A percentile compares a stretch with the other conserved stretches of the same genome.
Conservation (phyloP, 2,113 vertebrate genomes). For the Sarotherodon lohbergeri region DNA sequence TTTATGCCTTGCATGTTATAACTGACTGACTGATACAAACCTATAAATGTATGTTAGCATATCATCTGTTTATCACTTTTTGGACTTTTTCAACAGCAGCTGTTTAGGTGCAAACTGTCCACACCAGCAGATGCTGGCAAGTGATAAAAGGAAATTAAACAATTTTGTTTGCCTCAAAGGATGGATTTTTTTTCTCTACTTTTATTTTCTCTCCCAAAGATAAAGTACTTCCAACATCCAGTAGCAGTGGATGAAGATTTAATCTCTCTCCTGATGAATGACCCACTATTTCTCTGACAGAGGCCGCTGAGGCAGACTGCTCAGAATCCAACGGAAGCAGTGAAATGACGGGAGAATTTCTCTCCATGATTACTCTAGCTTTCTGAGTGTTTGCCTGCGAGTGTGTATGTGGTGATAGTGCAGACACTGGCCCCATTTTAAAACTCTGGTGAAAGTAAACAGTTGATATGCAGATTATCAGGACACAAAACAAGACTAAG, state of each 20-base stretch:
- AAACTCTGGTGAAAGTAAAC: not conserved
- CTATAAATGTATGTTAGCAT: not conserved
- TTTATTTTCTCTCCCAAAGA: slow-evolving; percentile 23
- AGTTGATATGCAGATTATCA: not conserved
- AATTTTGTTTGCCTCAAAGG: not conserved
- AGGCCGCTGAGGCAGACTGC: slow-evolving; percentile 3
- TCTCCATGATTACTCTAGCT: not conserved
- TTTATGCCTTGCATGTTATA: not conserved
- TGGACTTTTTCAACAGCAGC: not conserved
- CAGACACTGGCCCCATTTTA: not conserved
- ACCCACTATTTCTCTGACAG: slow-evolving; percentile 28
- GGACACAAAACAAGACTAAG: not conserved
- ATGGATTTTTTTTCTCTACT: not conserved
- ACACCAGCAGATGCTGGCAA: not conserved
- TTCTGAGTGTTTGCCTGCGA: not conserved
- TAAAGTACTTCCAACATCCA: slow-evolving; percentile 35
- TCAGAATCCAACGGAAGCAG: not conserved
- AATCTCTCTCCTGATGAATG: slow-evolving; percentile 58
- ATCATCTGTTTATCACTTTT: not conserved
- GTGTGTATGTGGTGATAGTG: not conserved
- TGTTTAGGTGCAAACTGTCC: not conserved
- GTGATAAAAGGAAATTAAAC: slow-evolving; percentile 23
- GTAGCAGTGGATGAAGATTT: slow-evolving; percentile 46
- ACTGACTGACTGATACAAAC: not conserved
- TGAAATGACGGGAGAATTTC: not conserved